These are phyloP conservation scores for Rafetus swinhoei DNA, from an alignment of 2,113 vertebrate genomes.

Conservation along the genomic window DNA sequence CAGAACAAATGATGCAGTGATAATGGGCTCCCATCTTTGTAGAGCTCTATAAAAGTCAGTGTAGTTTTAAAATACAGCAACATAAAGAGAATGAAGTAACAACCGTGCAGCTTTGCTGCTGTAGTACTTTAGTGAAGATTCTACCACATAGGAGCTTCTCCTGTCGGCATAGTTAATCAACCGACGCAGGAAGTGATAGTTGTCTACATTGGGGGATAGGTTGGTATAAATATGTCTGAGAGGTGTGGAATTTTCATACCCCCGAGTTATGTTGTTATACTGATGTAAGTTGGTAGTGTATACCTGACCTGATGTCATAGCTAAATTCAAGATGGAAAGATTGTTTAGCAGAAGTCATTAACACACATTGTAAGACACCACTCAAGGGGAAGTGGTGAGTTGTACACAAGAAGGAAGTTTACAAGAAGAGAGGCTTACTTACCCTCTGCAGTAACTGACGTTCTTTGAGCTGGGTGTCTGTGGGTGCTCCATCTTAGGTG, in stretches of 20 bases:
- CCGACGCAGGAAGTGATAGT: neutral
- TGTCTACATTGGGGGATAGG: neutral
- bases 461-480: too few species aligned
- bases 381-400: neutral
- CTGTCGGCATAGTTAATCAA: neutral
- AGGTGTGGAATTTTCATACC: neutral
- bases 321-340: neutral
- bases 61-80: neutral
- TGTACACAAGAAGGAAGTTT: too few species aligned
- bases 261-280: neutral
- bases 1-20: slow-evolving; percentile 95
- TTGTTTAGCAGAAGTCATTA: neutral
- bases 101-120: neutral
- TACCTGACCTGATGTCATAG: neutral
- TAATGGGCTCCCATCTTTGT: slow-evolving; percentile 91
- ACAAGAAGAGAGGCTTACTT: too few species aligned
- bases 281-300: neutral
- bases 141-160: neutral
- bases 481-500: too few species aligned
- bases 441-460: too few species aligned
- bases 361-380: neutral
- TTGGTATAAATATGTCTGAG: neutral
- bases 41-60: slow-evolving; percentile 72
- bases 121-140: neutral
- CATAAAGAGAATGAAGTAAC: neutral